Conservation (phyloP, 2,888 invertebrate genomes). For the Belgica antarctica region DNA sequence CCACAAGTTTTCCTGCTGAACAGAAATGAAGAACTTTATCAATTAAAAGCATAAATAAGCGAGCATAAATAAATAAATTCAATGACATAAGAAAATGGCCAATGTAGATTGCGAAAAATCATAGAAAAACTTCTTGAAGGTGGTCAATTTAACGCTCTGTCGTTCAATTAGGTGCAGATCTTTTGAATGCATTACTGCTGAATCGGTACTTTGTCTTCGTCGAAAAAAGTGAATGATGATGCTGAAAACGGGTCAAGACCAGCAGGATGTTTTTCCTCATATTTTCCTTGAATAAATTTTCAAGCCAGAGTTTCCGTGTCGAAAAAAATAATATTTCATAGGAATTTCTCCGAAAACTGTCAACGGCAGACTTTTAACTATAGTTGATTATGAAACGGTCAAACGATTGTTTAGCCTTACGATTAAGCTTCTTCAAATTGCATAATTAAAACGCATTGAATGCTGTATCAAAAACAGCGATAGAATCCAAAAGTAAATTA, state of each 20-base stretch:
- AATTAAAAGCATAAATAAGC: no score
- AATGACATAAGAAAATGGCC: no score
- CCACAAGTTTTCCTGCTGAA: no score
- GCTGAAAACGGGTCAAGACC: constrained; percentile 24
- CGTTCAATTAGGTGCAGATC: no score
- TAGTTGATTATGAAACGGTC: constrained; percentile 8
- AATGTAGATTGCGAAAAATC: no score
- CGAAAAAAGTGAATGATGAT: constrained; percentile 18
- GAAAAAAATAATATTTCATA: constrained; percentile 1
- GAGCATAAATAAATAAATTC: no score
- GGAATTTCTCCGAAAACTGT: constrained; percentile 26
- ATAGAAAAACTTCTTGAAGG: no score
- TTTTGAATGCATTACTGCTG: no score
- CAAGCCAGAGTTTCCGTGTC: no score
- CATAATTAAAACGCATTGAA: background rate
- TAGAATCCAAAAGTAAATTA: background rate
- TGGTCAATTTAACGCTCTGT: no score
- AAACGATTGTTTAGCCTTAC: background rate
- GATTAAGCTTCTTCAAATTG: constrained; percentile 15
- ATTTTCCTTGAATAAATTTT: background rate
- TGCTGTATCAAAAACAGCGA: background rate
- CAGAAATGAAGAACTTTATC: no score
- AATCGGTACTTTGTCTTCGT: no score
- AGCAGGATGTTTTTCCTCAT: background rate
- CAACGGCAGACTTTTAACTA: constrained; percentile 18